Percentiles rank a stretch among this genome's conserved stretches.
phyloP scores from a whole-genome alignment of 2,797 vertebrate genomes.

The Echiichthys vipera region DNA sequence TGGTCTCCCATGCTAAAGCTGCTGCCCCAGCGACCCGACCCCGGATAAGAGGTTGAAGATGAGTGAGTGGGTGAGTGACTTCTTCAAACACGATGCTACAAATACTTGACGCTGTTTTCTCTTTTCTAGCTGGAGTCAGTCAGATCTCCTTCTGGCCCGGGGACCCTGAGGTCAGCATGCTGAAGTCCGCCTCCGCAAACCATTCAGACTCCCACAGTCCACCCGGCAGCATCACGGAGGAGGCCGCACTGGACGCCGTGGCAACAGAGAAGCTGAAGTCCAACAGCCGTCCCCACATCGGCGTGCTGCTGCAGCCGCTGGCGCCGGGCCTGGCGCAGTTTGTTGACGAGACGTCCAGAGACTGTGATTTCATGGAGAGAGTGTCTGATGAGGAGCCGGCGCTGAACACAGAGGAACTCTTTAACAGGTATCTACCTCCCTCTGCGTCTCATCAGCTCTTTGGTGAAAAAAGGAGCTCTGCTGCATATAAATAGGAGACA shows the following conservation, averaged over 20 bases:
- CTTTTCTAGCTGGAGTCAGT: constrained; percentile 89
- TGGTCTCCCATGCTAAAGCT: no score
- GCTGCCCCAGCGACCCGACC: no score
- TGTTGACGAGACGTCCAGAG: constrained; percentile 89
- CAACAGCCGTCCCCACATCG: constrained; percentile 91
- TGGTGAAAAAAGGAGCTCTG: neutral
- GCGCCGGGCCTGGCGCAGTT: constrained; percentile 88
- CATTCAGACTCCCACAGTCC: neutral
- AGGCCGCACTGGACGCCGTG: constrained; percentile 89
- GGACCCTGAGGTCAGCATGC: constrained; percentile 94
- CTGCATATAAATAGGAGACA: neutral
- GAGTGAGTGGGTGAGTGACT: no score
- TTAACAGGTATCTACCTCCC: constrained; percentile 59
- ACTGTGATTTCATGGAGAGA: constrained; percentile 90
- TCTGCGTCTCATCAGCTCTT: neutral
- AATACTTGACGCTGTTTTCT: constrained; percentile 3
- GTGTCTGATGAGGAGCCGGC: constrained; percentile 78
- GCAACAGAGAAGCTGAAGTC: constrained; percentile 93
- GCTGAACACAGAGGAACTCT: constrained; percentile 81
- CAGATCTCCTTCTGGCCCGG: constrained; percentile 96
- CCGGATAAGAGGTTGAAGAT: no score
- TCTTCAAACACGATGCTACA: no score
- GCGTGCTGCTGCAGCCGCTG: constrained; percentile 90
- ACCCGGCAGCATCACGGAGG: constrained; percentile 73
- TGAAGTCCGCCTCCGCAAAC: constrained; percentile 49